Evolutionary conservation across 2,888 invertebrate genomes (phyloP).

Genomic region (Saturnia pavonia): DNA sequence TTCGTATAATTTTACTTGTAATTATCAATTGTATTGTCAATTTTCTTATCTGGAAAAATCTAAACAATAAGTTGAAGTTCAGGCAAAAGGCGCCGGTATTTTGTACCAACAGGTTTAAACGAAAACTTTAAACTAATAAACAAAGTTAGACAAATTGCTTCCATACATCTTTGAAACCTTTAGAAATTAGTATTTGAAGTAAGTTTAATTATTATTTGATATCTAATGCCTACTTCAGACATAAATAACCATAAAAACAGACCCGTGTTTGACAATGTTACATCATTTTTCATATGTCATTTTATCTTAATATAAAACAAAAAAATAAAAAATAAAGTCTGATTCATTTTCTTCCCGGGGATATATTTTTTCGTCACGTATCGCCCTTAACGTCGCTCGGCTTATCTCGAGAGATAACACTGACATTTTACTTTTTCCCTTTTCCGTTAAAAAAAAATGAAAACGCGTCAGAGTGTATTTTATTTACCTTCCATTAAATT

Average conservation of each 20-base stretch:
- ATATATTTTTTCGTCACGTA: conserved; percentile 44
- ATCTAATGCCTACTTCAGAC: too few relatives aligned
- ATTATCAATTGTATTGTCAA: too few relatives aligned
- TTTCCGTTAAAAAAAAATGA: conserved; percentile 33
- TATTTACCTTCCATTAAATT: not conserved
- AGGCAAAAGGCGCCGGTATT: too few relatives aligned
- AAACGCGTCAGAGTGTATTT: conserved; percentile 23
- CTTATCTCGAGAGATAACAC: conserved; percentile 47
- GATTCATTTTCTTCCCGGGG: conserved; percentile 40
- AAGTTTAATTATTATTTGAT: not conserved
- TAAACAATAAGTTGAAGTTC: too few relatives aligned
- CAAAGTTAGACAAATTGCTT: too few relatives aligned
- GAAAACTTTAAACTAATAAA: too few relatives aligned
- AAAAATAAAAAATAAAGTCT: conserved; percentile 36
- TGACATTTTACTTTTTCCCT: conserved; percentile 33
- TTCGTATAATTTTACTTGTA: too few relatives aligned
- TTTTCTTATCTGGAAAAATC: too few relatives aligned
- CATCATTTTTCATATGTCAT: not conserved
- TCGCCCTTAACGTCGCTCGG: conserved; percentile 33
- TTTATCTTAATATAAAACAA: conserved; percentile 18
- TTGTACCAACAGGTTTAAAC: too few relatives aligned
- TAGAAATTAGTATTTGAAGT: too few relatives aligned
- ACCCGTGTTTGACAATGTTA: not conserved
- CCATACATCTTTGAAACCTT: too few relatives aligned
- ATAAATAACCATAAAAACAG: not conserved